A percentile compares a stretch with the other conserved stretches of the same genome.
These are phyloP conservation scores for Silurus asotus DNA, from an alignment of 2,113 vertebrate genomes.

Conservation along the genomic window DNA sequence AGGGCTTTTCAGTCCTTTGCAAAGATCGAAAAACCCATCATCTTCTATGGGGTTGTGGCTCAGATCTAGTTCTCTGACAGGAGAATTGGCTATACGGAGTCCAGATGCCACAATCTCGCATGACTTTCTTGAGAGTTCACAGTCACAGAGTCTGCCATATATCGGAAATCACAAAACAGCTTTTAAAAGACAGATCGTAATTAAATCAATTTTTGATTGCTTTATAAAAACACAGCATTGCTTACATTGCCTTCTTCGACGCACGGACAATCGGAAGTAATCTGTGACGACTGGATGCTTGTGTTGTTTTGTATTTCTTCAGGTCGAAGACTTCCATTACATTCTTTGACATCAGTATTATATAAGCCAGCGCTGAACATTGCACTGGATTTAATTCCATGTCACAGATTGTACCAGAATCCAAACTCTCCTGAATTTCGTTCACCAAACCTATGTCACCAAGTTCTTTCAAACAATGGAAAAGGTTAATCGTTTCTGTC, in stretches of 20 bases:
- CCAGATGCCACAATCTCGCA: conserved; percentile 18
- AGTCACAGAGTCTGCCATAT: conserved; percentile 22
- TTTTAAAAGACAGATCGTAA: not conserved
- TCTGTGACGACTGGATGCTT: conserved; percentile 4
- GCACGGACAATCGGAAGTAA: conserved; percentile 15
- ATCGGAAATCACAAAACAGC: not conserved
- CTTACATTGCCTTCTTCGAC: conserved; percentile 31
- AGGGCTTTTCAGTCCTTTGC: not conserved
- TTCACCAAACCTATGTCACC: conserved; percentile 1
- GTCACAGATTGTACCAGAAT: not conserved
- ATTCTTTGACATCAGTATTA: conserved; percentile 14
- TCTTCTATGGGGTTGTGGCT: conserved; percentile 20
- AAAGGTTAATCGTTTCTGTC: conserved; percentile 14
- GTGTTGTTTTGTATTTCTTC: conserved; percentile 1
- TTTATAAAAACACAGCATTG: not conserved
- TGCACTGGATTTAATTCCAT: conserved; percentile 15
- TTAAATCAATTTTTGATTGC: not conserved
- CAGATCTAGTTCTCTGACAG: conserved; percentile 28
- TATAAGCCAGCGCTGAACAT: conserved; percentile 28
- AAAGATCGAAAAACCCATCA: not conserved
- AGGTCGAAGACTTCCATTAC: conserved; percentile 11
- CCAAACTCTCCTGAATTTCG: conserved; percentile 17
- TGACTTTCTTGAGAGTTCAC: conserved; percentile 10
- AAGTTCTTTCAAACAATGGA: conserved; percentile 29
- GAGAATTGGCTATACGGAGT: conserved; percentile 18